These are phyloP conservation scores for Malurus melanocephalus DNA, from an alignment of 2,113 vertebrate species.

Conservation along the genomic window DNA sequence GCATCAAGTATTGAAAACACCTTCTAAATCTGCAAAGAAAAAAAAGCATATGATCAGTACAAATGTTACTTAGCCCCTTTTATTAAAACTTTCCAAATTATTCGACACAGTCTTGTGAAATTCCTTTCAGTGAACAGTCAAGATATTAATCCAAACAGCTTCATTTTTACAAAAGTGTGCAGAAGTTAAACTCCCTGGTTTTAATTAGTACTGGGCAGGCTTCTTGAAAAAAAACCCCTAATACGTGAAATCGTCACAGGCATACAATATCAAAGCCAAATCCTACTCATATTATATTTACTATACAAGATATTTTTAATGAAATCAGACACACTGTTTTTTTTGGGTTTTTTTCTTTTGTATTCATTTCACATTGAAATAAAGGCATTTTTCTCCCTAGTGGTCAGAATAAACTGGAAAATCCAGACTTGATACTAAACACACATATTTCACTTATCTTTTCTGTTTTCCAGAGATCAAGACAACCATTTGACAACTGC, in stretches of 20 bases:
- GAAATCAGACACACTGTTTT: neutral
- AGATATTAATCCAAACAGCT: slow-evolving; percentile 17
- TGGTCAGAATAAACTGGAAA: slow-evolving; percentile 7
- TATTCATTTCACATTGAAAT: neutral
- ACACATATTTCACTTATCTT: neutral
- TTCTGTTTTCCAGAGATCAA: slow-evolving; percentile 26
- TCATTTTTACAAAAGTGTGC: neutral
- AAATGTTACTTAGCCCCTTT: neutral
- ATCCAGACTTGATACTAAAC: slow-evolving; percentile 6
- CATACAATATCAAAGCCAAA: neutral
- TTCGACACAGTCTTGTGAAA: neutral
- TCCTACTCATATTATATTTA: slow-evolving; percentile 16
- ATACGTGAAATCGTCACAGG: neutral
- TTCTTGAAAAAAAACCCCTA: neutral
- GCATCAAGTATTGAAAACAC: neutral
- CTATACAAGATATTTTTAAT: slow-evolving; percentile 1
- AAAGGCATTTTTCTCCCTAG: neutral
- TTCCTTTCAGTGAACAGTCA: neutral
- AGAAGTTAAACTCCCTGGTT: slow-evolving; percentile 36
- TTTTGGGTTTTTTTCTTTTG: neutral
- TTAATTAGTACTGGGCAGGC: slow-evolving; percentile 34
- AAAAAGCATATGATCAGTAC: neutral
- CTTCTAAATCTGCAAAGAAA: slow-evolving; percentile 43
- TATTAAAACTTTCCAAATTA: slow-evolving; percentile 19
- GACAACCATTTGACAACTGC: slow-evolving; percentile 22